Evolutionary conservation across 1,140 invertebrate species (phyloP), one percentile per base, ranked within the genome.

Genomic region (Cydia pomonella): DNA sequence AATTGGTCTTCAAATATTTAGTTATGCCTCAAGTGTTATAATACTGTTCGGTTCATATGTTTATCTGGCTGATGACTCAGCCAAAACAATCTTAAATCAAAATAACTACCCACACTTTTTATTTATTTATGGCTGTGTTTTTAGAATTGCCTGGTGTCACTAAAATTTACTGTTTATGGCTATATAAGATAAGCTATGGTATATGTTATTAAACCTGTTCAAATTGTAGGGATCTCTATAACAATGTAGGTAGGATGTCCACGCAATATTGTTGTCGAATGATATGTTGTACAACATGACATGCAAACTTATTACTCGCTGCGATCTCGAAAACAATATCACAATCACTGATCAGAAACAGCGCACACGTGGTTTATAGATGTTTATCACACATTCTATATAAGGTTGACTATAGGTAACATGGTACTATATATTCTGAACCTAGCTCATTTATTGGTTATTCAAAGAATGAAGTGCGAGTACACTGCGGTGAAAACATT

Each of bases 321-420:
- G n/a, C 27, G 29, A 69, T 69, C 33, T 18, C 16, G 21, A 33
- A 69, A 33, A 33, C 63, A 18, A 18, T 66, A 66, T 53, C 53
- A 23, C n/a, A 38, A 33, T 69, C 27, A 69, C 64, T 18, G 27
- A 18, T 33, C 29, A 41, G 9, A 27, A 33, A 69, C 64, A 69
- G 16, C 33, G 18, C n/a, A 33, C 64, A 33, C 29, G 64, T 6
- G 4, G 7, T 12, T 69, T 69, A 41, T 38, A 76, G 82, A 85
- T 88, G 59, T 38, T 53, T 84, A 88, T 86, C 84, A 59, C 18
- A 5, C 13, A 21, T 50, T 50, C 59, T 87, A 88, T 88, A 88
- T 83, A 88, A 82, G 18, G 72, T 69, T 25, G 9, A 18, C 9
- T 18, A 10, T 6, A 41, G 64, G 64, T 18, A 21, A 69, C 18